phyloP scores from a whole-genome alignment of 2,888 invertebrate species.

The Cantharis flavilabris region DNA sequence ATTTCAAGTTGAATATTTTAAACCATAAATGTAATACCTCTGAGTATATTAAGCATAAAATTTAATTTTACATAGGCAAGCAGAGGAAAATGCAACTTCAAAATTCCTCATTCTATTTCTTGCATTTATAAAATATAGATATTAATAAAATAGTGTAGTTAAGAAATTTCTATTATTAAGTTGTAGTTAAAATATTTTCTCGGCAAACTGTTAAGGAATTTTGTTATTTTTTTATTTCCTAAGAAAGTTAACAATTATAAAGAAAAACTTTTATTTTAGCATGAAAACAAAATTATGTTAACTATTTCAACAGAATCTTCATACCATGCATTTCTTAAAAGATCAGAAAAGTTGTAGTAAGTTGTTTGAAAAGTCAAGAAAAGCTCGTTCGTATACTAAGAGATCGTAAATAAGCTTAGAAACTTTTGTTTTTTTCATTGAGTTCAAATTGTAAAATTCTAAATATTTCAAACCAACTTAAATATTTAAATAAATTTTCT shows the following conservation, averaged over 20 bases:
- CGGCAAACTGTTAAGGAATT: neutral
- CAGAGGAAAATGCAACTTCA: neutral
- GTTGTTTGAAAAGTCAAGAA: neutral
- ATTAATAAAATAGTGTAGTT: neutral
- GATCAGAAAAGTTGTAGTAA: slow-evolving; percentile 5
- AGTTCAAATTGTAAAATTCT: neutral
- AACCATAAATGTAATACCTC: neutral
- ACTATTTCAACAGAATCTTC: neutral
- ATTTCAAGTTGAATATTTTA: neutral
- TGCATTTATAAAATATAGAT: neutral
- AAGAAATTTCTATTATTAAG: neutral
- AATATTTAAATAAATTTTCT: slow-evolving; percentile 8
- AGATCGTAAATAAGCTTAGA: slow-evolving; percentile 8
- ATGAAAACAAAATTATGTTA: neutral
- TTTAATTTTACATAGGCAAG: neutral
- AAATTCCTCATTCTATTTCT: neutral
- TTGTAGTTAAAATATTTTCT: neutral
- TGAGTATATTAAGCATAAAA: neutral
- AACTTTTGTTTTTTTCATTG: slow-evolving; percentile 4
- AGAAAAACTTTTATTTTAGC: neutral
- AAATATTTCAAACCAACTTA: neutral
- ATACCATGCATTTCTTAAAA: neutral
- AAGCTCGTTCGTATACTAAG: slow-evolving; percentile 8
- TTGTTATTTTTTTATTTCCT: neutral
- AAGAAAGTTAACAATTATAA: neutral